These are phyloP conservation scores for Argynnis bischoffii DNA, from an alignment of 2,888 invertebrate species.

Conservation along the genomic window DNA sequence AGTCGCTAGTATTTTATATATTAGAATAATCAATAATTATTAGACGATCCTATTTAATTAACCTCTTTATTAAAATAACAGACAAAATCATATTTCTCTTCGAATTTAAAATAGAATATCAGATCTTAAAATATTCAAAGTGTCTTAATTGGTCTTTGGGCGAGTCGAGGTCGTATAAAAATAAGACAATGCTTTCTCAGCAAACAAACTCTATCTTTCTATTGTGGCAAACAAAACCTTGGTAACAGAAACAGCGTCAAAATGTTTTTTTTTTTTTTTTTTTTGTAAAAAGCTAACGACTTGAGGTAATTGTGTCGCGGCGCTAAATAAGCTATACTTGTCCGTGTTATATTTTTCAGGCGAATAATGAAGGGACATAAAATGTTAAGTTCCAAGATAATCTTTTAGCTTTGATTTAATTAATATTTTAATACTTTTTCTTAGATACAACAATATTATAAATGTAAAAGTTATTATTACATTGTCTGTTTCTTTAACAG, in stretches of 20 bases:
- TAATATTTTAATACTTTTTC: too few species aligned
- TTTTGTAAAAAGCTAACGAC: constrained; percentile 8
- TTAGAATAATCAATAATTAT: too few species aligned
- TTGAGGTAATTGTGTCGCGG: constrained; percentile 1
- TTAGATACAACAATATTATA: too few species aligned
- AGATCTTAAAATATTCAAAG: constrained; percentile 33
- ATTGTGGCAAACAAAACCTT: constrained; percentile 37
- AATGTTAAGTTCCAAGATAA: too few species aligned
- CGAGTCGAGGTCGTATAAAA: constrained; percentile 34
- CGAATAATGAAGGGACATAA: background rate
- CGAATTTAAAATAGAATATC: constrained; percentile 16
- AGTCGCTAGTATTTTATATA: too few species aligned
- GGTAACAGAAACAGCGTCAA: constrained; percentile 26
- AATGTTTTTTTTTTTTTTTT: constrained; percentile 17
- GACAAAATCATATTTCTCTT: constrained; percentile 6
- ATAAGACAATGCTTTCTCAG: constrained; percentile 37
- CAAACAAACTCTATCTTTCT: constrained; percentile 32
- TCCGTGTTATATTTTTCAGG: constrained; percentile 4
- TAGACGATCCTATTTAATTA: background rate
- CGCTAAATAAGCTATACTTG: constrained; percentile 17
- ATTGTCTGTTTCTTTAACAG: too few species aligned
- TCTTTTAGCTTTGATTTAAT: too few species aligned
- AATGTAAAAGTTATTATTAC: too few species aligned
- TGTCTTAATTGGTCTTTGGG: constrained; percentile 32
- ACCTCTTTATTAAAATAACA: constrained; percentile 1